Evolutionary conservation across 2,888 invertebrate genomes (phyloP), one percentile per base, ranked within the genome.

Genomic region (Drosophila mulleri): DNA sequence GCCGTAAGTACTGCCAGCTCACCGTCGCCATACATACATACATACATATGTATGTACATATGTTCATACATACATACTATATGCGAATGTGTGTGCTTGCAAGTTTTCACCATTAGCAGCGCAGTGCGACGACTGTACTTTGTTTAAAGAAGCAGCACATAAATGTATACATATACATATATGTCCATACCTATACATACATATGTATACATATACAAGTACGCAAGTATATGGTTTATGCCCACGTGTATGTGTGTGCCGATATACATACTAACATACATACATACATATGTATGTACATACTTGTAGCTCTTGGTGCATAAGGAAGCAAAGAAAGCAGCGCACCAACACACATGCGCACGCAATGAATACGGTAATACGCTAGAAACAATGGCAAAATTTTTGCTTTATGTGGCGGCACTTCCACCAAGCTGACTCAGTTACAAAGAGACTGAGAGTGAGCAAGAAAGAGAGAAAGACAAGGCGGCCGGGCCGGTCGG

Each of bases 91-190:
- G 47, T 70, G 54, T 66, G 78, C 69, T 83, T 64, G 74, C 83
- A 79, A 83, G 84, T 87, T 87, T 84, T 85, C 86, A 88, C 81
- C 84, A 88, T 86, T 85, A 79, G 81, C 73, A 63, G 78, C 66
- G 64, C 64, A 72, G 65, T 66, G 71, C 82, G 88, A 71, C 88
- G 84, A 85, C 84, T 85, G 84, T 85, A 85, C 84, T 83, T 84
- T 77, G 70, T 64, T 69, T 58, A 64, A 78, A 78, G 75, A 79
- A 73, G 65, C 60, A 62, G 52, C 75, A 64, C 48, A 70, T 23
- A 29, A 7, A 11, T 32, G 64, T 32, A 63, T 26, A 32, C 59
- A 37, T 26, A 37, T 18, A 29, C 29, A 26, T 7, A 32, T 26
- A 39, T 26, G 26, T 6, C 26, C 26, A 29, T 8, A 32, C 11